A percentile compares a stretch with the other conserved stretches of the same genome.
Conservation (phyloP, 2,888 invertebrate genomes). For the Diarsia rubi region DNA sequence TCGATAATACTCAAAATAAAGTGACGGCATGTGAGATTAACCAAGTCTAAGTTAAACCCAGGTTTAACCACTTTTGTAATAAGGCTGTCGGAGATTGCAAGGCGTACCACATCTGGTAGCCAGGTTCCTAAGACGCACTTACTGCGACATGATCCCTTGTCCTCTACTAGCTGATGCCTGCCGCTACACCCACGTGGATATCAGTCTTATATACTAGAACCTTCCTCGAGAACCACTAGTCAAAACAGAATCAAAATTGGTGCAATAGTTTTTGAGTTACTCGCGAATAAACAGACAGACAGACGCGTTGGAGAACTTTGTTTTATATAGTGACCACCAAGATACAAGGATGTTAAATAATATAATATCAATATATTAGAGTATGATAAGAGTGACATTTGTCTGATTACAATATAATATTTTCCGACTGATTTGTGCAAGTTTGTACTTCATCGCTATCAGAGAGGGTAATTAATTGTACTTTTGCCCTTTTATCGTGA, state of each 20-base stretch:
- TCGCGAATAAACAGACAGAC: no score
- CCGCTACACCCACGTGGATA: no score
- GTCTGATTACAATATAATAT: slow-evolving; percentile 27
- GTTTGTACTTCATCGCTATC: slow-evolving; percentile 42
- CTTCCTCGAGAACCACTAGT: no score
- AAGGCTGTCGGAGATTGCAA: no score
- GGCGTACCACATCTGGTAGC: neutral
- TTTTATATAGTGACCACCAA: neutral
- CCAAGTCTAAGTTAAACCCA: no score
- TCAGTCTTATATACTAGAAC: no score
- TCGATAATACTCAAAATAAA: no score
- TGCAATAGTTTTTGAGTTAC: no score
- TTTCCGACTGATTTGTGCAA: slow-evolving; percentile 30
- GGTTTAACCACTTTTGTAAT: no score
- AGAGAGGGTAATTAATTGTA: slow-evolving; percentile 42
- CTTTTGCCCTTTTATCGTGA: slow-evolving; percentile 49
- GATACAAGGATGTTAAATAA: slow-evolving; percentile 20
- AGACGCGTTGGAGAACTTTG: no score
- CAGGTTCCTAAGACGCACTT: neutral
- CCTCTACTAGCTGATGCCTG: neutral
- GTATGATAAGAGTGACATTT: slow-evolving; percentile 37
- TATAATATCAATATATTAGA: slow-evolving; percentile 32
- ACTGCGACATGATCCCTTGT: neutral
- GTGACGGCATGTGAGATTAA: no score
- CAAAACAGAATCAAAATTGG: no score